Evolutionary conservation across 2,797 vertebrate species (phyloP).

Genomic region (Gephyroberyx darwinii): DNA sequence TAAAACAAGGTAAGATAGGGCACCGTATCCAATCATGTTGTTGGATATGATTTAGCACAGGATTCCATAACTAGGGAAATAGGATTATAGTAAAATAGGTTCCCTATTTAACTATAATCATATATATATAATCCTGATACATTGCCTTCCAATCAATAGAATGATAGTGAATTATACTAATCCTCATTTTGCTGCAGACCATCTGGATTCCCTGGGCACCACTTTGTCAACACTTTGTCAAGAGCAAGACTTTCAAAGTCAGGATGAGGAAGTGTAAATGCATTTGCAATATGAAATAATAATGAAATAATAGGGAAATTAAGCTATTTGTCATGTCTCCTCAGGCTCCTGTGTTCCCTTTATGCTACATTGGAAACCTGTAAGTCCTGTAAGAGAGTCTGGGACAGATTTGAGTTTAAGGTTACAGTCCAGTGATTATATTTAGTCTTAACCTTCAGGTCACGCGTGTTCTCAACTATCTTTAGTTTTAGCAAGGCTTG

Average conservation of each 20-base stretch:
- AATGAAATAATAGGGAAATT: no score
- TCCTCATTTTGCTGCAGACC: no score
- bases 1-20: not conserved
- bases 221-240: no score
- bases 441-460: slow-evolving; percentile 62
- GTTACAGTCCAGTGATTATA: slow-evolving; percentile 63
- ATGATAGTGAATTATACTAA: no score
- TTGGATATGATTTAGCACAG: not conserved
- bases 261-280: not conserved
- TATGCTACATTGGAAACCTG: not conserved
- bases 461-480: slow-evolving; percentile 31
- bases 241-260: no score
- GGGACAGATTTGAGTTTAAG: slow-evolving; percentile 44
- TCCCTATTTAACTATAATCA: no score
- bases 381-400: slow-evolving; percentile 15
- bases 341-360: not conserved
- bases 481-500: slow-evolving; percentile 41
- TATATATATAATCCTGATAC: not conserved
- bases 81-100: not conserved
- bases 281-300: not conserved
- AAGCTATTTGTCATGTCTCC: no score
- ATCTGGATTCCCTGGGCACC: no score
- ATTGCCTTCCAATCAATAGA: no score
- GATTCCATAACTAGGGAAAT: not conserved
- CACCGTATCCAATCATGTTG: not conserved